Percentiles rank a stretch among this genome's conserved stretches.
Evolutionary conservation across 2,888 invertebrate genomes (phyloP).

Genomic region (Notocelia uddmanniana): DNA sequence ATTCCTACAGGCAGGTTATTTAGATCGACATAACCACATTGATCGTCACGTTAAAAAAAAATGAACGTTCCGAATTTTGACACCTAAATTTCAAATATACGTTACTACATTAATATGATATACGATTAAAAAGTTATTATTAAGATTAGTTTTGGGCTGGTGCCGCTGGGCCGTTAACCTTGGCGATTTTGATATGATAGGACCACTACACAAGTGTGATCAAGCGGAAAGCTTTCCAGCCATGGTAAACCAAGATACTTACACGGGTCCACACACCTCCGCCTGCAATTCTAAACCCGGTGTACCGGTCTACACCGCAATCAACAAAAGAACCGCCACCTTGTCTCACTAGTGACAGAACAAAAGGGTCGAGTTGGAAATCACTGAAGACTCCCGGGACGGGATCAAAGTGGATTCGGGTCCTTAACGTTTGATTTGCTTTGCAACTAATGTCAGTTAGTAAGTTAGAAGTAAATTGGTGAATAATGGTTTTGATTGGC

Average conservation of each 20-base stretch:
- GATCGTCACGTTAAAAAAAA: too few species aligned
- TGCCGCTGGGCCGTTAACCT: too few species aligned
- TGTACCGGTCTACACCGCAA: slow-evolving; percentile 14
- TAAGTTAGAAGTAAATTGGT: not conserved
- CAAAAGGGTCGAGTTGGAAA: slow-evolving; percentile 44
- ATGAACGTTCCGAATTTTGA: too few species aligned
- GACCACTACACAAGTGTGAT: not conserved
- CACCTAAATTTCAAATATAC: too few species aligned
- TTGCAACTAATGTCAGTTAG: slow-evolving; percentile 24
- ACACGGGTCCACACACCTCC: not conserved
- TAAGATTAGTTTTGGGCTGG: too few species aligned
- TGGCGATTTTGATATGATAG: not conserved
- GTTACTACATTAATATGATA: too few species aligned
- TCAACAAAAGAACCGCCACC: not conserved
- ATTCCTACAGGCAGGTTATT: too few species aligned
- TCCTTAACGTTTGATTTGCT: slow-evolving; percentile 43
- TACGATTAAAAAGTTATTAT: too few species aligned
- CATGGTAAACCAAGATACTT: not conserved
- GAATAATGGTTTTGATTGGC: not conserved
- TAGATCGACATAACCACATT: too few species aligned
- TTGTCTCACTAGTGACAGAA: slow-evolving; percentile 2
- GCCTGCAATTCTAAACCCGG: slow-evolving; percentile 9
- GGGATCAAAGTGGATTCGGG: slow-evolving; percentile 43
- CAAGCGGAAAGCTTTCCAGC: not conserved
- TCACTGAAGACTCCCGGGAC: slow-evolving; percentile 42